These are phyloP conservation scores for Aromia moschata DNA, from an alignment of 2,888 invertebrate genomes.

Conservation along the genomic window DNA sequence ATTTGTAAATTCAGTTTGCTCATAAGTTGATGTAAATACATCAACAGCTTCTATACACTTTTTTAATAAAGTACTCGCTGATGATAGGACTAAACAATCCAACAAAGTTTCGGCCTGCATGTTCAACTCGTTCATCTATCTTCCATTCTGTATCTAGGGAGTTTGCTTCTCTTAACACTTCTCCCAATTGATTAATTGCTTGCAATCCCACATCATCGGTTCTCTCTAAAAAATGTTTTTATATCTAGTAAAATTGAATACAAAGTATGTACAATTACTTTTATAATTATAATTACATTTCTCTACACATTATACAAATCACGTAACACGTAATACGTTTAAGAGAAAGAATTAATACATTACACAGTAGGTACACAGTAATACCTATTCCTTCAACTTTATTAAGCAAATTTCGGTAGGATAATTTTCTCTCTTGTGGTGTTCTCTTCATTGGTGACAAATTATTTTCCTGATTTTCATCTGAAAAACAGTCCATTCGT, in stretches of 20 bases:
- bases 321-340: too few species aligned
- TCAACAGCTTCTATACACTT: conserved; percentile 56
- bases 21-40: conserved; percentile 64
- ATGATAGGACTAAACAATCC: conserved; percentile 55
- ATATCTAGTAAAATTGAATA: not conserved
- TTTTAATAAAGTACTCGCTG: conserved; percentile 53
- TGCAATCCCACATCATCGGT: conserved; percentile 40
- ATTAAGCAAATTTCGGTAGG: conserved; percentile 47
- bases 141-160: conserved; percentile 49
- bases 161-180: conserved; percentile 52
- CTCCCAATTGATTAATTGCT: conserved; percentile 50
- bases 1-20: conserved; percentile 63
- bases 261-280: too few species aligned
- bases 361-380: too few species aligned
- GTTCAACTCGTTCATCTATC: conserved; percentile 51
- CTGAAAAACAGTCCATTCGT: conserved; percentile 9
- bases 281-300: too few species aligned
- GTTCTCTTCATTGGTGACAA: conserved; percentile 24
- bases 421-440: conserved; percentile 38
- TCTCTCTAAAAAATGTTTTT: conserved; percentile 43
- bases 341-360: too few species aligned
- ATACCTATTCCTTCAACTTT: conserved; percentile 51
- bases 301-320: too few species aligned
- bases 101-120: conserved; percentile 57
- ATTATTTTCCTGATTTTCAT: conserved; percentile 36